Evolutionary conservation across 2,888 invertebrate species (phyloP).

Genomic region (Bedellia somnulentella): DNA sequence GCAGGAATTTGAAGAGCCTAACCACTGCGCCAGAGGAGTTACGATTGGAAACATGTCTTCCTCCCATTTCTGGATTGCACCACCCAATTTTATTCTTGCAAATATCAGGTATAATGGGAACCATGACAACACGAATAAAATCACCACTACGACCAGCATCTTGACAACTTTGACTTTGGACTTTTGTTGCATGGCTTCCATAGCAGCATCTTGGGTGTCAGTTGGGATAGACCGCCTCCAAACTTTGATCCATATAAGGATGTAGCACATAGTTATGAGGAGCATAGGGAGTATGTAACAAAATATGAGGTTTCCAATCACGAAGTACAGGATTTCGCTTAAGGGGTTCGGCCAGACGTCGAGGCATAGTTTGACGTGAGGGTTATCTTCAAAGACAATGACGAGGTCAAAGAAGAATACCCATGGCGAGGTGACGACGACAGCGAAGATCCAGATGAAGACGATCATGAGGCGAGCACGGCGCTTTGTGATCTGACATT

Average conservation of each 20-base stretch:
- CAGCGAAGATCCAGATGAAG: slow-evolving; percentile 86
- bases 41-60: slow-evolving; percentile 78
- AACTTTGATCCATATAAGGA: slow-evolving; percentile 89
- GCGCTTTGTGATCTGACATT: slow-evolving; percentile 86
- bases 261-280: slow-evolving; percentile 88
- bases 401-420: slow-evolving; percentile 85
- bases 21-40: slow-evolving; percentile 88
- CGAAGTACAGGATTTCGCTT: slow-evolving; percentile 82
- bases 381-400: slow-evolving; percentile 71
- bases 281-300: slow-evolving; percentile 92
- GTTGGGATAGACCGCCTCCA: slow-evolving; percentile 87
- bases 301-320: slow-evolving; percentile 84
- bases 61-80: slow-evolving; percentile 73
- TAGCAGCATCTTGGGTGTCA: slow-evolving; percentile 87
- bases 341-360: slow-evolving; percentile 86
- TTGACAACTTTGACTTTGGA: slow-evolving; percentile 94
- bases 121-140: slow-evolving; percentile 93
- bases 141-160: slow-evolving; percentile 91
- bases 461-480: slow-evolving; percentile 86
- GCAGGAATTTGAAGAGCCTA: slow-evolving; percentile 92
- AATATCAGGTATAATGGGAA: slow-evolving; percentile 88
- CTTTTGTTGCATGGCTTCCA: slow-evolving; percentile 91
- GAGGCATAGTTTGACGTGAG: slow-evolving; percentile 74
- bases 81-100: slow-evolving; percentile 82
- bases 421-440: slow-evolving; percentile 87